These are phyloP conservation scores for Papilio elwesi DNA, from an alignment of 2,888 invertebrate genomes.

Conservation along the genomic window DNA sequence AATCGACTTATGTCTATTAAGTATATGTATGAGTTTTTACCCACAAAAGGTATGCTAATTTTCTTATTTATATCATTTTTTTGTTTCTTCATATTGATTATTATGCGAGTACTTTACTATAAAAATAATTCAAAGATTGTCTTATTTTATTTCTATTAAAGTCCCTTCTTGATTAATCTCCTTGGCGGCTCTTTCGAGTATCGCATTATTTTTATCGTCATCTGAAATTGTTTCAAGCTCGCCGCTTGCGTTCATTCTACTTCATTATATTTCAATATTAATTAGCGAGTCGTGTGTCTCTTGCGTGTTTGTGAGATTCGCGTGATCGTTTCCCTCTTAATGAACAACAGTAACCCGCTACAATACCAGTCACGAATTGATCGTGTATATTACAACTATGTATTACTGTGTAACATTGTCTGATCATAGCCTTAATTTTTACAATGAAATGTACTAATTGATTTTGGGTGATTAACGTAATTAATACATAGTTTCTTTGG, in stretches of 20 bases:
- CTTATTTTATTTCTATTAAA: neutral
- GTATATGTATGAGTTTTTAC: neutral
- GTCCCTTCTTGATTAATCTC: neutral
- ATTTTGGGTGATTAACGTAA: too few relatives aligned
- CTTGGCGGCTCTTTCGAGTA: slow-evolving; percentile 17
- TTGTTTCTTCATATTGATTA: neutral
- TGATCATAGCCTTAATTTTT: neutral
- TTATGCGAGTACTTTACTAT: neutral
- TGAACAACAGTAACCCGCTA: slow-evolving; percentile 17
- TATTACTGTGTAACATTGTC: neutral
- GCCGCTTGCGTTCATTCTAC: slow-evolving; percentile 9
- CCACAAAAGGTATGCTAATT: too few relatives aligned
- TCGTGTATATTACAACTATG: neutral
- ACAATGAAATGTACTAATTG: neutral
- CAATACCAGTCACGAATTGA: slow-evolving; percentile 9
- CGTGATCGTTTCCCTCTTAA: slow-evolving; percentile 34
- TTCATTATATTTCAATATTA: slow-evolving; percentile 39
- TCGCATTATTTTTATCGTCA: slow-evolving; percentile 20
- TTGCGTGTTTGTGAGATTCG: slow-evolving; percentile 36
- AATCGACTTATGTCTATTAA: neutral
- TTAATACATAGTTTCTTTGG: too few relatives aligned
- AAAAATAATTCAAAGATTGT: neutral
- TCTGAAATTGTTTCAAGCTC: slow-evolving; percentile 11
- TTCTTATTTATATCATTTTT: too few relatives aligned
- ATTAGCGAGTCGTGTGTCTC: slow-evolving; percentile 35